Evolutionary conservation across 1,140 invertebrate genomes (phyloP).

Genomic region (Paraescarpia echinospica): DNA sequence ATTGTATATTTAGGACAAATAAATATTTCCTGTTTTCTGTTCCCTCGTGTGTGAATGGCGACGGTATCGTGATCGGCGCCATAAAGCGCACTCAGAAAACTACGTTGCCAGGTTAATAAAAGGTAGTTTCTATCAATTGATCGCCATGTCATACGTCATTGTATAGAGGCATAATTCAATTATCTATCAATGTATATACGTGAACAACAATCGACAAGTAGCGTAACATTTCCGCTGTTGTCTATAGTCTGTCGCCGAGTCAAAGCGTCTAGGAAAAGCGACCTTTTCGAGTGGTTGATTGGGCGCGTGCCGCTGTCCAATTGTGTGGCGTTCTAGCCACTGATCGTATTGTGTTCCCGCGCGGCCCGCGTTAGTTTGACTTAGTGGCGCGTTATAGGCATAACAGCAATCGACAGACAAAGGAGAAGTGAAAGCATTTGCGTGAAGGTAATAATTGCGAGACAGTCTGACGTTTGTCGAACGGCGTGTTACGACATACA

Average conservation of each 20-base stretch:
- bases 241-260: neutral
- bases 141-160: neutral
- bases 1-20: too few species aligned
- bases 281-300: neutral
- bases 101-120: neutral
- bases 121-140: neutral
- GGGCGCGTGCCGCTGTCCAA: neutral
- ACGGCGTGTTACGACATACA: neutral
- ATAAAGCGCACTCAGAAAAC: neutral
- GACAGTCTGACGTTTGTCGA: neutral
- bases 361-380: neutral
- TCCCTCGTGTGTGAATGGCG: neutral
- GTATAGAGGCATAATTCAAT: neutral
- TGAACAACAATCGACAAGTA: neutral
- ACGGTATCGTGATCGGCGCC: neutral
- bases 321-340: neutral
- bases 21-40: too few species aligned
- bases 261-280: neutral
- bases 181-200: neutral
- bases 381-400: neutral
- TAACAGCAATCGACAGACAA: neutral
- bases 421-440: neutral
- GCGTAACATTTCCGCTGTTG: neutral
- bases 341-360: neutral
- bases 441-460: neutral